Base-by-base conservation (phyloP, 1,140 invertebrate genomes). In the Papilio dardanus region DNA sequence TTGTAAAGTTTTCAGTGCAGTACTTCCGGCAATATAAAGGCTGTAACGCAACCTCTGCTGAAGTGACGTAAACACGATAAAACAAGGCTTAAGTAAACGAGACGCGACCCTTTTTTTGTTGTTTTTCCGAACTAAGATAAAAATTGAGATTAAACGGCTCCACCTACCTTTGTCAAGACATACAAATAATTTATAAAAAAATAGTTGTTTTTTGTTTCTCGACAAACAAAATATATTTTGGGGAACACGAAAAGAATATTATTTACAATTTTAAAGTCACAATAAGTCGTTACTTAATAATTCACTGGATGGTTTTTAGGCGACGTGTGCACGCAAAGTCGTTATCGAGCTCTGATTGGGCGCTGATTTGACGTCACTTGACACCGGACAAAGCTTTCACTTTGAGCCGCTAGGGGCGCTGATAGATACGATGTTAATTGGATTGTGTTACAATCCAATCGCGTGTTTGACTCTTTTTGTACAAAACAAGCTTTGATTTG, bases 331-430 rank as follows among this genome's bases (percentile, higher is more conserved):
- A 37, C 6, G 35, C 42, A 16, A 19, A n/a, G 16, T 46, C 16
- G 42, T 46, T 19, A 46, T 46, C n/a, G 19, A 46, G 7, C 42
- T 4, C 5, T n/a, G 42, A 46, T 46, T 46, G 16, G n/a, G n/a
- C 5, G 42, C 19, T 46, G 42, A 46, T 46, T 46, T 46, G n/a
- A 46, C 42, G n/a, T 46, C 42, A 46, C 42, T 46, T 46, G 42
- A 46, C 42, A 46, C 42, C n/a, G 42, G 42, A 46, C 16, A 16
- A 14, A n/a, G 42, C 42, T 46, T 46, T 46, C 42, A 46, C 42
- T 46, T 46, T 46, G 42, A 46, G 42, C 16, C 42, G 42, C 42
- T 46, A 46, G 42, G 19, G 42, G 42, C 42, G 42, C 42, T 46
- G 16, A 46, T 19, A 46, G 42, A n/a, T 19, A 46, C 40, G 40